A percentile compares a stretch with the other conserved stretches of the same genome.
Evolutionary conservation across 92 coral and sea anemone genomes (phyloP).

Genomic region (Phenganax marumi): DNA sequence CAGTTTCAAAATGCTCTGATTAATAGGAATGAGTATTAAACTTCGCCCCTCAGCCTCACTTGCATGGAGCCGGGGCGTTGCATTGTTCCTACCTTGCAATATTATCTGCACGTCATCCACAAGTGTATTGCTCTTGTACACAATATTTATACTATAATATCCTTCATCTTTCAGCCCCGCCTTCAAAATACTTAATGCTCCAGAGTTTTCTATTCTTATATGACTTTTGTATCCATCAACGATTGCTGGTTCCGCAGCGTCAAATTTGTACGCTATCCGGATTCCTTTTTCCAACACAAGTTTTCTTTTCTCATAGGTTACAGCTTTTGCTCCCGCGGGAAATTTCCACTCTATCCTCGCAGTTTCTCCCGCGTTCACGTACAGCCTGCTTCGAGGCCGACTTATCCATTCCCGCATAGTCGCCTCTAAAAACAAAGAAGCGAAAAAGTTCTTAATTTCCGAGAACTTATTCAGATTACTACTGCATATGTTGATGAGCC

Average conservation of each 20-base stretch:
- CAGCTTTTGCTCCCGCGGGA: constrained; percentile 8
- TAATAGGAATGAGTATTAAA: too few species aligned
- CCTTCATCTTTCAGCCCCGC: constrained; percentile 34
- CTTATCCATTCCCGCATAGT: constrained; percentile 25
- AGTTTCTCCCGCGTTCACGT: constrained; percentile 29
- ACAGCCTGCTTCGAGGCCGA: constrained; percentile 36
- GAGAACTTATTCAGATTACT: too few species aligned
- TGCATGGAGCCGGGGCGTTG: too few species aligned
- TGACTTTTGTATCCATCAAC: neutral
- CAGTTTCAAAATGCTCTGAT: neutral
- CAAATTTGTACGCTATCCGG: constrained; percentile 11
- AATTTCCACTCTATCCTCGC: constrained; percentile 39
- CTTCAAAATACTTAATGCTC: constrained; percentile 27
- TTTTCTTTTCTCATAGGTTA: constrained; percentile 18
- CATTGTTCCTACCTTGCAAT: constrained; percentile 14
- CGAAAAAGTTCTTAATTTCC: neutral
- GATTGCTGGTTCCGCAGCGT: neutral
- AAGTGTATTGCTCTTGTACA: neutral
- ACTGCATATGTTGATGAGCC: too few species aligned
- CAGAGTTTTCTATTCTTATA: constrained; percentile 18
- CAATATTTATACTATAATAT: neutral
- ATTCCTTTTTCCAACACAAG: neutral
- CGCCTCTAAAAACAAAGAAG: neutral
- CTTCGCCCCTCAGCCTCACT: too few species aligned
- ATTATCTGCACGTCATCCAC: constrained; percentile 29